Evolutionary conservation across 1,140 invertebrate species (phyloP), one percentile per base, ranked within the genome.

Genomic region (Calephelis nemesis): DNA sequence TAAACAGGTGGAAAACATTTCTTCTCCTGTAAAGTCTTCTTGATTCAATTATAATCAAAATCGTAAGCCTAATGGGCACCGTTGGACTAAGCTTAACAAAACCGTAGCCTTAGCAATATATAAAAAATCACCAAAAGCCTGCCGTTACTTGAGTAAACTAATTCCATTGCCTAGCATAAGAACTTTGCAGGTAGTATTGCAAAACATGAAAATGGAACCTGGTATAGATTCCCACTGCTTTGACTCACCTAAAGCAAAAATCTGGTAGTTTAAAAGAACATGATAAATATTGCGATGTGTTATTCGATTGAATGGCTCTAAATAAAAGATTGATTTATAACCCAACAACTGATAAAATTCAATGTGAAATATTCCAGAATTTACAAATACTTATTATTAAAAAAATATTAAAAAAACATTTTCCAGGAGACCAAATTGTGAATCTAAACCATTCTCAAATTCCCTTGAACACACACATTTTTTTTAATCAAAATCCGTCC

Each of bases 251-350:
- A 12, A 48, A 48, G 47, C 3, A 7, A 12, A 48, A 12, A 48
- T 1, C 47, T 4, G 8, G 5, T 10, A 48, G n/a, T 48, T 48
- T 48, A 12, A 11, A 10, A 12, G 47, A 48, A 10, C 10, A 48
- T 11, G 10, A 48, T 12, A 48, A 48, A 48, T 11, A 11, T 11
- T 48, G 9, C 9, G 8, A 5, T 48, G n/a, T 48, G 10, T 12
- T 9, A 48, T 73, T 71, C 40, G 69, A 74, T 7, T 69, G 69
- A 47, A 74, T 71, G 30, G 63, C 69, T 3, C 49, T 71, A 42
- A 68, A 74, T 52, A 62, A 48, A 15, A 45, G 67, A 10, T 40
- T 74, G 6, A 50, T 71, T 15, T 69, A 45, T 40, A 69, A 69
- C 67, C 7, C 12, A 4, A 45, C 52, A 0, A 54, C 47, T 47